These are phyloP conservation scores for Dioctria rufipes DNA, from an alignment of 2,888 invertebrate genomes.

Conservation along the genomic window DNA sequence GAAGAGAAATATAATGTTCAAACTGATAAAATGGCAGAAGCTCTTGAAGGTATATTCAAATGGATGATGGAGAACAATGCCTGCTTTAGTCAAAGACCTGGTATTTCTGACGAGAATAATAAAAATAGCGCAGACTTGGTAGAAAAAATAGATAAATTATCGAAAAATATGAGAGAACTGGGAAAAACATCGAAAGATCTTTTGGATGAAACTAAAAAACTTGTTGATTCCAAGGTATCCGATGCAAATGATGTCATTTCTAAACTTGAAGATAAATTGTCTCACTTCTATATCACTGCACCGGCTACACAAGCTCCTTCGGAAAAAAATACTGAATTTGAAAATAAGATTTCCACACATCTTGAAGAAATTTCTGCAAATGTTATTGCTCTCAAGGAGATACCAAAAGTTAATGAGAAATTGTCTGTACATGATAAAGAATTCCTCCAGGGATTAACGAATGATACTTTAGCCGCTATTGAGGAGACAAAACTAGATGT, in stretches of 20 bases:
- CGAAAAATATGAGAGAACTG: conserved; percentile 64
- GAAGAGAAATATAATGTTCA: conserved; percentile 70
- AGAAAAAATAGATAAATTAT: conserved; percentile 64
- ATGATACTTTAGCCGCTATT: conserved; percentile 76
- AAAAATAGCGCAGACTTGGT: conserved; percentile 63
- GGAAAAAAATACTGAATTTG: conserved; percentile 70
- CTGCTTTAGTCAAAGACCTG: conserved; percentile 66
- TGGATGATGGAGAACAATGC: conserved; percentile 69
- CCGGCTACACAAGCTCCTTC: conserved; percentile 62
- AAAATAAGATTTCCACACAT: conserved; percentile 71
- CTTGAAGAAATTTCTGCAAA: conserved; percentile 71
- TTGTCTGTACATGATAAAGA: conserved; percentile 70
- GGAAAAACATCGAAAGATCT: conserved; percentile 64
- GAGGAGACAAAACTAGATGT: conserved; percentile 74
- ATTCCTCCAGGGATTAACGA: conserved; percentile 75
- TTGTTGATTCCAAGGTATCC: conserved; percentile 64
- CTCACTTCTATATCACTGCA: conserved; percentile 64
- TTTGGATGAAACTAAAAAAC: conserved; percentile 64
- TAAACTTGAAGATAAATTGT: conserved; percentile 67
- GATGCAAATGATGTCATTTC: conserved; percentile 66
- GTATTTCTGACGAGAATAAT: background rate
- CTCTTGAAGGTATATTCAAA: conserved; percentile 68
- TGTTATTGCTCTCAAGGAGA: conserved; percentile 68
- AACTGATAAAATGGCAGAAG: conserved; percentile 67
- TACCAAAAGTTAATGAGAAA: conserved; percentile 72